These are phyloP conservation scores for Chiroxiphia lanceolata DNA, from an alignment of 2,797 vertebrate genomes.

Conservation along the genomic window DNA sequence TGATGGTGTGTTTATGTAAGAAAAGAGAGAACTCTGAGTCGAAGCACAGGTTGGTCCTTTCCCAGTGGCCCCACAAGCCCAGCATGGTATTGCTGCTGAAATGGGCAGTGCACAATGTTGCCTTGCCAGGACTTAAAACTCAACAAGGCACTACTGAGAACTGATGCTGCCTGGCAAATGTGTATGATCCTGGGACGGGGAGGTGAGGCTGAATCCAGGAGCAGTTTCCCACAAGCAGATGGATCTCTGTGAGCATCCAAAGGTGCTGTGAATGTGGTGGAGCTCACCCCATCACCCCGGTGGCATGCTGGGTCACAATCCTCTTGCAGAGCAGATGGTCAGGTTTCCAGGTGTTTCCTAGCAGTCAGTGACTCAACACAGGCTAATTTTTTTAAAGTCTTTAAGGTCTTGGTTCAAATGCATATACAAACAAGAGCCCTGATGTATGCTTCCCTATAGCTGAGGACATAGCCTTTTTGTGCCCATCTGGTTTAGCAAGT, in stretches of 20 bases:
- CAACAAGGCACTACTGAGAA: fast-evolving
- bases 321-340: background rate
- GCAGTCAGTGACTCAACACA: background rate
- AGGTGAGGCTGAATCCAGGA: background rate
- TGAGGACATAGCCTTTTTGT: background rate
- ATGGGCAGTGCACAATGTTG: fast-evolving
- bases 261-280: fast-evolving
- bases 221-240: background rate
- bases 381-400: background rate
- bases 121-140: background rate
- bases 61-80: background rate
- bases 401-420: background rate
- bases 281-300: fast-evolving
- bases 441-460: background rate
- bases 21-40: background rate
- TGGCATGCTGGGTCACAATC: background rate
- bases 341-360: background rate
- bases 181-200: background rate
- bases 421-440: background rate
- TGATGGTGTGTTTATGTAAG: background rate
- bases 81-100: fast-evolving
- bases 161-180: background rate
- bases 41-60: background rate
- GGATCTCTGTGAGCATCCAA: background rate
- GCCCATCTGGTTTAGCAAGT: background rate